Base-by-base conservation (phyloP, 2,888 invertebrate genomes). In the Polylopha cassiicola region DNA sequence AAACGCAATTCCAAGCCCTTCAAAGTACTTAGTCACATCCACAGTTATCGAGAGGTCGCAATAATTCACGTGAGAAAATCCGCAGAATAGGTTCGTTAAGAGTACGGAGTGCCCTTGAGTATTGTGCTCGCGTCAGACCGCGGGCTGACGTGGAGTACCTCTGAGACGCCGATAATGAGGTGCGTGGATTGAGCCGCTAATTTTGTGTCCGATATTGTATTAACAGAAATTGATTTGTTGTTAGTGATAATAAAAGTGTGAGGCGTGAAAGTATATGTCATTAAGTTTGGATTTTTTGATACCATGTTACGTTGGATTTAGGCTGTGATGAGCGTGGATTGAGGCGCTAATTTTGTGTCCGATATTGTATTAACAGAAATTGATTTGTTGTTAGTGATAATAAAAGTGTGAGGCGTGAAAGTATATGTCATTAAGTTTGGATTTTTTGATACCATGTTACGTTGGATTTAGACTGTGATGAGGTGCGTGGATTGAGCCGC, bases 51-150 rank as follows among this genome's bases (percentile, higher is more conserved):
- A n/a, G n/a, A n/a, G n/a, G n/a, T n/a, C 58, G 63, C 63, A 71
- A 66, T 67, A 64, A 69, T 79, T 78, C 76, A 79, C 82, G 72
- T 78, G 81, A 78, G 84, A 82, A 79, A 73, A 65, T 66, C 69
- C 62, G 77, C 70, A 79, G 79, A 84, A 84, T 84, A 62, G 74
- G 65, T 79, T 85, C 84, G 84, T 85, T 85, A 84, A 78, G 75
- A 73, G 69, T 52, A 66, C 68, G 50, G 55, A 82, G 81, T 55
- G 79, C 77, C 52, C 81, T 81, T 58, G 53, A 43, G 58, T 61
- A 70, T 80, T 79, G 77, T 78, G 69, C 65, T 54, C 66, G 61
- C 68, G 77, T 78, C 76, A 69, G 66, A 52, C 61, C 58, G 59
- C 57, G 53, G 47, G 61, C 66, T 69, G 71, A 53, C 53, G 55